Percentiles rank a stretch among this genome's conserved stretches.
These are phyloP conservation scores for Neolamprologus fasciatus DNA, from an alignment of 2,113 vertebrate genomes.

Conservation along the genomic window DNA sequence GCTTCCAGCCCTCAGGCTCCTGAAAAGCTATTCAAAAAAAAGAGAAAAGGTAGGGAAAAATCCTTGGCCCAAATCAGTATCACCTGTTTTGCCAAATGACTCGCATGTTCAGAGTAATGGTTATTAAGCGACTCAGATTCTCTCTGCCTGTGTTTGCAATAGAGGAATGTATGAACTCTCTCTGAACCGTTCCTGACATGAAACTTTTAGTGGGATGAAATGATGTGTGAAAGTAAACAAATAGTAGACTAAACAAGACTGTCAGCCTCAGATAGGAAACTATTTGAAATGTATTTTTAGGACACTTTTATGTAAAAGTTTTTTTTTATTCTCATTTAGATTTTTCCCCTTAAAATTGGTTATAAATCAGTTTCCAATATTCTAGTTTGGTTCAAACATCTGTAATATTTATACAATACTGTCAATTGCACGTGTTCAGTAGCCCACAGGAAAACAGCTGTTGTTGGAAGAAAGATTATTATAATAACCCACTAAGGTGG, in stretches of 20 bases:
- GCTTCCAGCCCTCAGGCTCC: conserved; percentile 72
- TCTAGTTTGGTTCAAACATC: background rate
- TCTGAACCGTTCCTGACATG: conserved; percentile 67
- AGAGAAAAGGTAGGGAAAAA: background rate
- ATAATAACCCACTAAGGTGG: background rate
- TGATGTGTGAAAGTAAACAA: conserved; percentile 59
- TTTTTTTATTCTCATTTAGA: background rate
- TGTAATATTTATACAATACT: background rate
- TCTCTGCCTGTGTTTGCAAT: conserved; percentile 62
- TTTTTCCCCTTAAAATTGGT: background rate
- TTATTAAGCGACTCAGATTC: conserved; percentile 73
- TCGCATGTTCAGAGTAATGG: conserved; percentile 76
- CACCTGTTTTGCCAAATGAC: conserved; percentile 84
- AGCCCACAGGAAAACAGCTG: background rate
- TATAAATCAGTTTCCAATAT: background rate
- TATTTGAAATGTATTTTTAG: background rate
- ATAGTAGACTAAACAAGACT: conserved; percentile 40
- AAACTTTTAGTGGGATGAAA: conserved; percentile 64
- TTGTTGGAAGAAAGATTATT: background rate
- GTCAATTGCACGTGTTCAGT: background rate
- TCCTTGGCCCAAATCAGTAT: conserved; percentile 82
- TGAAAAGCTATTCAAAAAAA: conserved; percentile 21
- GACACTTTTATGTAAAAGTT: background rate
- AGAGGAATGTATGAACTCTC: conserved; percentile 73
- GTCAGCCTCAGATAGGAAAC: background rate